Evolutionary conservation across 2,888 invertebrate species (phyloP).

Genomic region (Diarsia dahlii): DNA sequence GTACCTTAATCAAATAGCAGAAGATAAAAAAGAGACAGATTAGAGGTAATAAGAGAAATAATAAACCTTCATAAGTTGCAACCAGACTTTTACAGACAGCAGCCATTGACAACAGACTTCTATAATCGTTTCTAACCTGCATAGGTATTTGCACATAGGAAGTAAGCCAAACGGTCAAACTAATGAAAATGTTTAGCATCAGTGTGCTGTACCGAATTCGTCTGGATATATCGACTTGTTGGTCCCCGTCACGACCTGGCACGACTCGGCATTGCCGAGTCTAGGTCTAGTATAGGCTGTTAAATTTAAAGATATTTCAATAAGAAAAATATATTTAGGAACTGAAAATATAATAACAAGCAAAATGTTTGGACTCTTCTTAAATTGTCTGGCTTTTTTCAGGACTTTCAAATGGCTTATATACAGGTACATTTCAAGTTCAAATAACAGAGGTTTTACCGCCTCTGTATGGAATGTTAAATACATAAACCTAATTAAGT

Average conservation of each 20-base stretch:
- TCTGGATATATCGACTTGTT: not conserved
- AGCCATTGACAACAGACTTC: not conserved
- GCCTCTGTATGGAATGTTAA: not conserved
- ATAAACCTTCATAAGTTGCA: too few relatives aligned
- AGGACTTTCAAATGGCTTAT: not conserved
- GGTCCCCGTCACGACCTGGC: not conserved
- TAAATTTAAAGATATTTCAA: not conserved
- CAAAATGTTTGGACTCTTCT: not conserved
- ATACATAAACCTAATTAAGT: not conserved
- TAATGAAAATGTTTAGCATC: not conserved
- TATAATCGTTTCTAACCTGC: not conserved
- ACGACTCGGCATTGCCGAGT: not conserved
- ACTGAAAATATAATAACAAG: not conserved
- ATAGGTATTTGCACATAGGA: not conserved
- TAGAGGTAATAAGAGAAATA: slow-evolving; percentile 8
- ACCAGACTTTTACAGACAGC: not conserved
- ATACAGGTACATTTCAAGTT: too few relatives aligned
- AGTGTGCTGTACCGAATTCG: not conserved
- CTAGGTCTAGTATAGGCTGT: not conserved
- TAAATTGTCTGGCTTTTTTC: not conserved
- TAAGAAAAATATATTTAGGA: not conserved
- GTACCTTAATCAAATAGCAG: slow-evolving; percentile 8
- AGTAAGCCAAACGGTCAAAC: not conserved
- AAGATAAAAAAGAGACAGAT: slow-evolving; percentile 15
- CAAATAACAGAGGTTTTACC: too few relatives aligned